Evolutionary conservation across 2,113 vertebrate genomes (phyloP), one percentile per base, ranked within the genome.

Genomic region (Shinisaurus crocodilurus): DNA sequence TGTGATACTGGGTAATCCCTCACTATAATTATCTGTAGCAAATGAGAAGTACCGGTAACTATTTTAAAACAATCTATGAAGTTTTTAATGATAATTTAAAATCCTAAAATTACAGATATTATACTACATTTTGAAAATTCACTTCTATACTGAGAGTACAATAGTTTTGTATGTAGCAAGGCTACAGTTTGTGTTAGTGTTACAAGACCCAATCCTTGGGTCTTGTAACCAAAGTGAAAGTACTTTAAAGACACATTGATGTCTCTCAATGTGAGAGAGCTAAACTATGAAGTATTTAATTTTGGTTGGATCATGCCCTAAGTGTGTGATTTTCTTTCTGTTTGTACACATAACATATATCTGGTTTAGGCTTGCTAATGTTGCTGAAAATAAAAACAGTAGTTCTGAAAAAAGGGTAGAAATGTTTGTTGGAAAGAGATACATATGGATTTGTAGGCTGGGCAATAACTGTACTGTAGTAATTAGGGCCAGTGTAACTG

Each of bases 21-120:
- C 85, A 88, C 57, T 72, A 86, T 87, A 82, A 93, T 90, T 6
- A 92, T 82, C 84, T 90, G 91, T 16, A 90, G 40, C 81, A 90
- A 95, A n/a, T 69, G 91, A 85, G 91, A 95, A 95, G 91, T n/a
- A n/a, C n/a, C n/a, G n/a, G n/a, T 90, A 27, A 37, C 29, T 74
- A 72, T 12, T 79, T 91, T 89, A 77, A 77, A 89, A 43, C 27
- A 89, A 32, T 23, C 32, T 37, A 23, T 32, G 50, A 84, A 63
- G 54, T 45, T 76, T 76, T 48, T 74, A 84, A 82, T 75, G 43
- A 29, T 76, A 84, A 84, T 89, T 76, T 84, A 65, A 89, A 84
- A 84, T 84, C 7, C 34, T 57, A 72, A 88, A 88, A 88, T 88
- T 65, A 67, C 82, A 89, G 60, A 77, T 65, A 89, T 67, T 67